Evolutionary conservation across 1,140 invertebrate species (phyloP), one percentile per base, ranked within the genome.

Genomic region (Popillia japonica): DNA sequence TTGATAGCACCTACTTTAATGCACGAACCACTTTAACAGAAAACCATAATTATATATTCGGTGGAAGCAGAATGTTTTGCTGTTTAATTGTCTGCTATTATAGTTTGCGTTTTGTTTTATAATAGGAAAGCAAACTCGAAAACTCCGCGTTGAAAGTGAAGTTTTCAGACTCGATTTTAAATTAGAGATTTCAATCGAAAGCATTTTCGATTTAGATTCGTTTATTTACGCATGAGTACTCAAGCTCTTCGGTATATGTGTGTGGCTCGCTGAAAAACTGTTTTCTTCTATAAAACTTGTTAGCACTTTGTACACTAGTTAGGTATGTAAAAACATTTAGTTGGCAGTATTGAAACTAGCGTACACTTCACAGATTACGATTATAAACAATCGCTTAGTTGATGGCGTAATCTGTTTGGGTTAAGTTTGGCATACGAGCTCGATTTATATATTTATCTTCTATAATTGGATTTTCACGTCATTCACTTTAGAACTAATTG

Each of bases 1-100:
- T 68, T 68, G 22, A 68, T 68, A 68, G 61, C 27, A 34, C 9
- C 11, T 55, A 55, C 48, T 55, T 17, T 17, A 55, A n/a, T n/a
- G 17, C 48, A 55, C 48, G 10, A 48, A 55, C 48, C 17, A 7
- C 17, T 17, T 17, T 14, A 55, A 55, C 17, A 7, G 48, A 55
- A 55, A 55, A 17, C 14, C 48, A 6, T 55, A 17, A 55, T 55
- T 55, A n/a, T 55, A 3, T 55, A 55, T 55, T 55, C 48, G 48
- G 14, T 55, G 17, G 48, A 55, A n/a, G 48, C 17, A n/a, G 48
- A n/a, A 55, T 55, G 17, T 55, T n/a, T 10, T 55, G n/a, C 9
- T 10, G 14, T 55, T 55, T 55, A 55, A 55, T 55, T 55, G 48
- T 55, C 48, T 55, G 14, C 14, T 17, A 20, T 55, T 34, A n/a